Conservation (phyloP, 2,113 vertebrate species). For the Microtus oregoni region DNA sequence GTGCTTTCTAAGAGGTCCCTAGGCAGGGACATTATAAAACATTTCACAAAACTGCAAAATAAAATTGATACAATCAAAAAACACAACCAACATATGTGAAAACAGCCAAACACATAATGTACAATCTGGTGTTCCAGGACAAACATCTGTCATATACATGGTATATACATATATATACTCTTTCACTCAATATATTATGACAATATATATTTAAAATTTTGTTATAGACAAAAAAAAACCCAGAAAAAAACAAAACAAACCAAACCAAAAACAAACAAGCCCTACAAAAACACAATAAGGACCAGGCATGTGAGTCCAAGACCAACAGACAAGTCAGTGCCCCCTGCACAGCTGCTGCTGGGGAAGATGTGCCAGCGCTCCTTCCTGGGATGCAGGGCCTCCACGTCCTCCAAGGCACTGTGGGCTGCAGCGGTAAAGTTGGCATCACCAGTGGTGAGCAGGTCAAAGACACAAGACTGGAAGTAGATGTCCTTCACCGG, state of each 20-base stretch:
- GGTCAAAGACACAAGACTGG: constrained; percentile 96
- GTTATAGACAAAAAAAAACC: constrained; percentile 72
- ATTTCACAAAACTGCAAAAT: constrained; percentile 86
- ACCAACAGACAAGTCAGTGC: constrained; percentile 46
- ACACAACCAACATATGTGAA: constrained; percentile 88
- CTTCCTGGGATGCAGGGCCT: constrained; percentile 92
- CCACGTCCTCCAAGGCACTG: constrained; percentile 95
- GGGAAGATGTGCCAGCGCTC: constrained; percentile 96
- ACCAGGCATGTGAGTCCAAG: constrained; percentile 82
- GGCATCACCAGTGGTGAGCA: constrained; percentile 96
- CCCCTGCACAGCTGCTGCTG: constrained; percentile 28
- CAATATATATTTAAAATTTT: constrained; percentile 90
- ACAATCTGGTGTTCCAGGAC: constrained; percentile 85
- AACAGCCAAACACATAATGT: constrained; percentile 87
- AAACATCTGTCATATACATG: constrained; percentile 89
- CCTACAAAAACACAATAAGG: not conserved
- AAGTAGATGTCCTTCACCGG: constrained; percentile 96
- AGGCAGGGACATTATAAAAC: constrained; percentile 91
- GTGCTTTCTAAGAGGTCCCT: constrained; percentile 95
- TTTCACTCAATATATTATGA: constrained; percentile 91
- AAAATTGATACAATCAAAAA: constrained; percentile 86
- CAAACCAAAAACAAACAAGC: constrained; percentile 30
- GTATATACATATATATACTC: constrained; percentile 92
- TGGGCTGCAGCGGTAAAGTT: constrained; percentile 96
- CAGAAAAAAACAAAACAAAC: not conserved